Evolutionary conservation across 2,113 vertebrate species (phyloP), one percentile per base, ranked within the genome.

Genomic region (Seriola aureovittata): DNA sequence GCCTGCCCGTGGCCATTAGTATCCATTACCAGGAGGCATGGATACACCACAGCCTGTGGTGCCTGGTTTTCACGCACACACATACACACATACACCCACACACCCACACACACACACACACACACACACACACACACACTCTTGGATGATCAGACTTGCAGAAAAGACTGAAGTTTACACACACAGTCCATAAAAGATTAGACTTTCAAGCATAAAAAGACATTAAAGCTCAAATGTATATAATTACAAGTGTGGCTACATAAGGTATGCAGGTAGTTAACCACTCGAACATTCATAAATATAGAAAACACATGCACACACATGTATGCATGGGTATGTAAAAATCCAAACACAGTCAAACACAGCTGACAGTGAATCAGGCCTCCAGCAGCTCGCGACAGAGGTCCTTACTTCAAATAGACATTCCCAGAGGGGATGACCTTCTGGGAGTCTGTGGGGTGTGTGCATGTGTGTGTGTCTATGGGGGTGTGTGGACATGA

Each of bases 1-100:
- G 89, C 84, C 93, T 91, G 91, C 91, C 93, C 87, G 85, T 64
- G 90, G 88, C 90, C 83, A 92, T 93, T 90, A 93, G 88, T 86
- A 91, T 94, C 93, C 85, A 89, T 93, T 92, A 93, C 91, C 89
- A 85, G 90, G 86, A 88, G 85, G 85, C 71, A 74, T 3, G 13
- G 59, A 77, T 59, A 65, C 60, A 38, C 62, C 66, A 11, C 58
- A 60, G 70, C 78, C 80, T 66, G 71, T 60, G 48, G 73, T 36
- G 55, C 58, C 12, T 19, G 6, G 23, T 67, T 38, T 73, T 0
- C 52, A 59, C 71, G 65, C 66, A 73, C 52, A 81, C 59, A 75
- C 70, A 68, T 25, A 64, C 8, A 60, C 44, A 62, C 67, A 77
- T 29, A 60, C 75, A 78, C 72, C 29, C 14, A 59, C 32, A 62